Base-by-base conservation (phyloP, 2,113 vertebrate genomes). In the Ptychochromis oligacanthus region DNA sequence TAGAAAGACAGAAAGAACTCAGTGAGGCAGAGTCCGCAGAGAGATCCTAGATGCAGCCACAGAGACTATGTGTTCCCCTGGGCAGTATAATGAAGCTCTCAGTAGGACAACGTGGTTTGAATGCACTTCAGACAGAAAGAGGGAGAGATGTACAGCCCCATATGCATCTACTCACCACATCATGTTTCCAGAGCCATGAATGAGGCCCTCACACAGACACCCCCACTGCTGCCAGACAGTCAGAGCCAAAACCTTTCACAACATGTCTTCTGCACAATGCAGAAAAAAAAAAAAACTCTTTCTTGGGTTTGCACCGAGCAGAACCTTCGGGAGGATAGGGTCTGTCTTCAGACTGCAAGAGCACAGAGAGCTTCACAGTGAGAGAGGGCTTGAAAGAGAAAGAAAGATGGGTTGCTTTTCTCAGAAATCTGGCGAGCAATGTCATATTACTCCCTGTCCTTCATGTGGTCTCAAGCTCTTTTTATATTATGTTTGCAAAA, bases 121-220 rank as follows among this genome's bases (percentile, higher is more conserved):
- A 93, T 87, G 65, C 87, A 90, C 91, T 92, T 94, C 93, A 93
- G 89, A 95, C 82, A 38, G 82, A 82, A 75, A 77, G 77, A 20
- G 81, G 67, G 46, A 89, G 85, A 85, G 85, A 91, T 90, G 89
- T 83, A 83, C 86, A 85, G 84, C 75, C 79, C 90, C 86, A 90
- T 92, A 91, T 93, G 92, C 87, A 88, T 91, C 60, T 76, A 89
- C 88, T 93, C 92, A 93, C 91, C 93, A 93, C 93, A 94, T 94
- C 91, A 93, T 92, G 93, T 94, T 93, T 95, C 91, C 87, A 92
- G 77, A 81, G 87, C 85, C 82, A 89, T 90, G 92, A 93, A 92
- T 93, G 91, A 93, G 87, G 89, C 90, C 84, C 87, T 93, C 89
- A 91, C 87, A 88, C 88, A 88, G 75, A 87, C 87, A 86, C 83